phyloP scores from a whole-genome alignment of 2,797 vertebrate genomes.

The Hozukius guyotensis region DNA sequence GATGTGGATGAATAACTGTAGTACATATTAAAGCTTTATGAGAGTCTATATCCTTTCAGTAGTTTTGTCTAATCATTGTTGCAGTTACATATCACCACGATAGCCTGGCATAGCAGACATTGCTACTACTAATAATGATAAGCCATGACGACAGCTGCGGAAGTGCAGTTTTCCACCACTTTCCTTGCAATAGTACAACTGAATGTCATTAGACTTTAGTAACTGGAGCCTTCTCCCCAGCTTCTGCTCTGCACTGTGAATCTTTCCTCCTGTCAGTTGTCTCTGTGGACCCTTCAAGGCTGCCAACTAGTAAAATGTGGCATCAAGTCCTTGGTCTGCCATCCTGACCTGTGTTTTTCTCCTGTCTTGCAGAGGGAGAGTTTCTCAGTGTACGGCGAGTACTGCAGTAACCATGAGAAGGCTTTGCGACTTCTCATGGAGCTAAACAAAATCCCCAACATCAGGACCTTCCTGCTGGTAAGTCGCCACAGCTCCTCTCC shows the following conservation, averaged over 20 bases:
- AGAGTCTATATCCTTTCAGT: background rate
- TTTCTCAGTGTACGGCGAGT: conserved; percentile 96
- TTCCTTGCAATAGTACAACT: background rate
- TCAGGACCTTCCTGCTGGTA: conserved; percentile 96
- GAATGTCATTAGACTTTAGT: conserved; percentile 7
- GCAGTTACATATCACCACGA: background rate
- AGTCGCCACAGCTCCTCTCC: conserved; percentile 58
- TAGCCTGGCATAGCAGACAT: background rate
- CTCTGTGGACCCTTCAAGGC: background rate
- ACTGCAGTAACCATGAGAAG: conserved; percentile 99
- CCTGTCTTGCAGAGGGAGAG: conserved; percentile 88
- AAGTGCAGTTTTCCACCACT: background rate
- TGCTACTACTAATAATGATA: background rate
- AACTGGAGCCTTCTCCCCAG: background rate
- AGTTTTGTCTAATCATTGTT: background rate
- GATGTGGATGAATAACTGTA: background rate
- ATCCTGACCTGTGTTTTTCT: conserved; percentile 29
- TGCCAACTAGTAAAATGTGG: background rate
- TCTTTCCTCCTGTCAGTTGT: background rate
- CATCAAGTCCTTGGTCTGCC: background rate
- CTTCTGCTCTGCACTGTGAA: conserved; percentile 10
- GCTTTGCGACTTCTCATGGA: conserved; percentile 95
- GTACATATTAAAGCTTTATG: background rate
- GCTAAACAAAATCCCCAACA: conserved; percentile 94
- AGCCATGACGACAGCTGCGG: background rate